These are phyloP conservation scores for Stylophora pistillata DNA, from an alignment of 64 coral and sea anemone species.

Conservation along the genomic window DNA sequence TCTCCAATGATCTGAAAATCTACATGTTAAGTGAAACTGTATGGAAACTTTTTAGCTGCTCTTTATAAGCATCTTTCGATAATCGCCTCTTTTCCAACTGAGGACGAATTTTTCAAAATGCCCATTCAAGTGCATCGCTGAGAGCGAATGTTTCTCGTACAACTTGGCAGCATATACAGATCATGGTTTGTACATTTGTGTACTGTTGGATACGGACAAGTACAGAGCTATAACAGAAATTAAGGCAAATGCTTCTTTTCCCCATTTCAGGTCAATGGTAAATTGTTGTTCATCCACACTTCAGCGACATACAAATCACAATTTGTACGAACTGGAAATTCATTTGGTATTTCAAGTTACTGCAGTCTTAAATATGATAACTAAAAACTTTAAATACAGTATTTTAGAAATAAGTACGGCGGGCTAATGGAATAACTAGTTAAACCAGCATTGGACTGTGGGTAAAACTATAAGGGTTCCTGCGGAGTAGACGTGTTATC, in stretches of 20 bases:
- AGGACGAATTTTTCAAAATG: not conserved
- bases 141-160: not conserved
- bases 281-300: not conserved
- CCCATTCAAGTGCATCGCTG: not conserved
- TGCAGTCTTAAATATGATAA: no score
- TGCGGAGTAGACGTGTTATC: no score
- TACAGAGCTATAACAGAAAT: not conserved
- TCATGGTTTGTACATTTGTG: not conserved
- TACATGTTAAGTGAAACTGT: not conserved
- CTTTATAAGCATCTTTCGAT: not conserved
- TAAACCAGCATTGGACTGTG: no score
- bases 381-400: no score
- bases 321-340: no score
- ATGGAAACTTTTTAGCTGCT: not conserved
- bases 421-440: no score
- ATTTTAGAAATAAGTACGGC: no score
- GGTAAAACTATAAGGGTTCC: no score
- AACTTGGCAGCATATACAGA: not conserved
- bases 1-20: no score
- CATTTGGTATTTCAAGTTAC: no score
- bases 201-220: not conserved
- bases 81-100: not conserved
- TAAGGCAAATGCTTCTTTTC: not conserved
- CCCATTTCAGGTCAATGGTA: not conserved
- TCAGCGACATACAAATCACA: no score